Conservation (phyloP, 1,140 invertebrate genomes). For the Globodera ellingtonae region DNA sequence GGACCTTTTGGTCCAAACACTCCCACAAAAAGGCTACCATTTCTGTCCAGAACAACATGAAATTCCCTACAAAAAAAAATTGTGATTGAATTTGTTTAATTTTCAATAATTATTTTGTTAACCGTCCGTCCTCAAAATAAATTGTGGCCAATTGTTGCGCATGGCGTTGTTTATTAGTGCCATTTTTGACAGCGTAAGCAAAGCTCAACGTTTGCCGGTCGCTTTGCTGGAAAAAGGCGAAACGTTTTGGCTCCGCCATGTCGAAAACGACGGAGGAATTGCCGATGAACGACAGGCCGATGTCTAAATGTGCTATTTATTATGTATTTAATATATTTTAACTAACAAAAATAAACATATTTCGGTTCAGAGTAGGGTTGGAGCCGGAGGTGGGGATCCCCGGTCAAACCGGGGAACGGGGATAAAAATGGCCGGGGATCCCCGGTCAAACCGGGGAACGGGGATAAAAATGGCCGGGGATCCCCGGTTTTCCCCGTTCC, state of each 20-base stretch:
- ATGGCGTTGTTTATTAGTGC: constrained; percentile 20
- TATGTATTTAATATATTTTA: too few species aligned
- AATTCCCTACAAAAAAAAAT: constrained; percentile 22
- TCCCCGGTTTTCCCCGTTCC: too few species aligned
- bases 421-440: too few species aligned
- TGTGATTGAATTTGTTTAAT: constrained; percentile 22
- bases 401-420: too few species aligned
- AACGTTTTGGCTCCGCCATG: constrained; percentile 47
- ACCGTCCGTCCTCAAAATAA: constrained; percentile 37
- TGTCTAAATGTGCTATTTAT: constrained; percentile 14
- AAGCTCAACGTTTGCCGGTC: constrained; percentile 48
- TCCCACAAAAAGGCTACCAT: constrained; percentile 36
- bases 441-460: too few species aligned
- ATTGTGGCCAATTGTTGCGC: constrained; percentile 34
- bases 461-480: too few species aligned
- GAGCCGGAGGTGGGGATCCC: too few species aligned
- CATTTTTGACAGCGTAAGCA: constrained; percentile 28
- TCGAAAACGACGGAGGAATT: constrained; percentile 39
- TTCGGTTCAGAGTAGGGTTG: too few species aligned
- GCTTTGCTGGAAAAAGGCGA: constrained; percentile 42
- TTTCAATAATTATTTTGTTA: constrained; percentile 28
- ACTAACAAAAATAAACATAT: too few species aligned
- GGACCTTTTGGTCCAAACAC: constrained; percentile 1
- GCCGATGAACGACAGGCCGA: constrained; percentile 43
- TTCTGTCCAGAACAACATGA: constrained; percentile 32